Evolutionary conservation across 1,140 invertebrate species (phyloP), one percentile per base, ranked within the genome.

Genomic region (Adoxophyes honmai): DNA sequence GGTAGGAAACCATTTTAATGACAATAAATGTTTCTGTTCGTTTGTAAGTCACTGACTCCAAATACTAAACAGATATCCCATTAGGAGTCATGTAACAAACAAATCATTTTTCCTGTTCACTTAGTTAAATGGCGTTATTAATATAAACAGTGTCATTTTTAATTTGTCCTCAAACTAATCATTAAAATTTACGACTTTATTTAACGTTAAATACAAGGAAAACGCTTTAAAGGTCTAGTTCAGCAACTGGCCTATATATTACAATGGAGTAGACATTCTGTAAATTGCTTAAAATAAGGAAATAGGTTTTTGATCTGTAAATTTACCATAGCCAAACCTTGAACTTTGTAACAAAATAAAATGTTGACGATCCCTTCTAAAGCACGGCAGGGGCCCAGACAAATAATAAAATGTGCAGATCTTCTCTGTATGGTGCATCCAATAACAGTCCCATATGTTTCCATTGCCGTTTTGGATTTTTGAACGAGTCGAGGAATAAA

Each of bases 331-430:
- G n/a, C n/a, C n/a, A n/a, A n/a, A n/a, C n/a, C n/a, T n/a, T n/a
- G n/a, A n/a, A n/a, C n/a, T n/a, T n/a, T n/a, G n/a, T n/a, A n/a
- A n/a, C n/a, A n/a, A n/a, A n/a, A n/a, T n/a, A 69, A 75, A 75
- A 66, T 67, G 75, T 73, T 76, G 36, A 28, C 56, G 34, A 74
- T 54, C 57, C 42, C 71, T 64, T 55, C 56, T 36, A 13, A 10
- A 42, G 35, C 77, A 48, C 74, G 48, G 64, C 74, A 63, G 75
- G 78, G 70, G 52, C 64, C 67, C 62, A 72, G 60, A 66, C 69
- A 68, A 64, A 58, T 72, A 74, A 74, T 66, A 73, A 68, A 72
- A 62, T 62, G 68, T 71, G 75, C 71, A 65, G 66, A 75, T 75
- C 66, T 62, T 70, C 66, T 51, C 57, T 68, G 70, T 76, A 75